Evolutionary conservation across 2,113 vertebrate genomes (phyloP).

Genomic region (Chinchilla lanigera): DNA sequence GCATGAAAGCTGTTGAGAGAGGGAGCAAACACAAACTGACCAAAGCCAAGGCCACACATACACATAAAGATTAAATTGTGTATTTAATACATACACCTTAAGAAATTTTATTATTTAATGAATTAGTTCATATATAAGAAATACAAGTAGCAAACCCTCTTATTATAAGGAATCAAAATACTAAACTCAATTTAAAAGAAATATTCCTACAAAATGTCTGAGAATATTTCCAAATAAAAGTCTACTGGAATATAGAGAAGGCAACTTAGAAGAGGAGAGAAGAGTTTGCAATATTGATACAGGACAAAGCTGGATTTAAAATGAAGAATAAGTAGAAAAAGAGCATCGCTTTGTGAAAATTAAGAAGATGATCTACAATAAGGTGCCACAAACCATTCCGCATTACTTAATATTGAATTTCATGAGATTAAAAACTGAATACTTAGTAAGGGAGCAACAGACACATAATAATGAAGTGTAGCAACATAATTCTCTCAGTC

Average conservation of each 20-base stretch:
- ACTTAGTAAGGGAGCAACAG: neutral
- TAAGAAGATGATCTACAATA: neutral
- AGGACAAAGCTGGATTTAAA: neutral
- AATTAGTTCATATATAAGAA: neutral
- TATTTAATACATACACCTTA: neutral
- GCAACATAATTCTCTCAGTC: neutral
- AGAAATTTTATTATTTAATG: neutral
- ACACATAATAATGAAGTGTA: neutral
- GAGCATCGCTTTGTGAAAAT: neutral
- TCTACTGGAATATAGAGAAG: neutral
- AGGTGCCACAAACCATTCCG: neutral
- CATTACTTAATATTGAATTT: neutral
- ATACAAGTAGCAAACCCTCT: neutral
- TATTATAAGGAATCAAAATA: neutral
- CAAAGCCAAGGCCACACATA: neutral
- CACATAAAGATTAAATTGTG: neutral
- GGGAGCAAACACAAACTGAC: neutral
- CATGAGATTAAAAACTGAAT: neutral
- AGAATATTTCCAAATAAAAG: neutral
- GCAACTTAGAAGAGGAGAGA: neutral
- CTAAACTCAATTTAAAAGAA: neutral
- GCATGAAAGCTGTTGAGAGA: neutral
- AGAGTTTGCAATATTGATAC: neutral
- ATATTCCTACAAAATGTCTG: neutral
- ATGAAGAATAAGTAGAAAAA: neutral